Conservation (phyloP, 2,888 invertebrate genomes). For the Synanthedon tipuliformis region DNA sequence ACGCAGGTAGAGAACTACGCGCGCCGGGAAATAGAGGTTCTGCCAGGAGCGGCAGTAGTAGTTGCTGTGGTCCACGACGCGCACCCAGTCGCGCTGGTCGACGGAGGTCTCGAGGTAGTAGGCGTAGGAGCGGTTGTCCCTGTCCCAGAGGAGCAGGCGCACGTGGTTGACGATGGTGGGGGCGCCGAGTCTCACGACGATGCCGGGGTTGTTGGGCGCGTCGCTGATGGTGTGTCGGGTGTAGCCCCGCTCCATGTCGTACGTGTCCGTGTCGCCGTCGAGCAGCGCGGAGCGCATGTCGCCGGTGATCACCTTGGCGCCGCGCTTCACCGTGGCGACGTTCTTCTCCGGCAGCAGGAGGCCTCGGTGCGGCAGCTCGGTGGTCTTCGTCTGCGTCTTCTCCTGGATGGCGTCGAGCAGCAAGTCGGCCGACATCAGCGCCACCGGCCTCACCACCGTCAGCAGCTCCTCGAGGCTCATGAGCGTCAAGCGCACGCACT, state of each 20-base stretch:
- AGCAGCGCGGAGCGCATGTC: slow-evolving; percentile 90
- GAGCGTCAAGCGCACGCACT: slow-evolving; percentile 83
- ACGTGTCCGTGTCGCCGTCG: slow-evolving; percentile 87
- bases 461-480: slow-evolving; percentile 90
- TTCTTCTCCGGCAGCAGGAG: slow-evolving; percentile 88
- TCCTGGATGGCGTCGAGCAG: slow-evolving; percentile 95
- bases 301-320: slow-evolving; percentile 89
- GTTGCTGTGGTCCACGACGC: slow-evolving; percentile 90
- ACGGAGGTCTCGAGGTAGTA: slow-evolving; percentile 95
- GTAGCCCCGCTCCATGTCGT: slow-evolving; percentile 94
- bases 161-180: slow-evolving; percentile 94
- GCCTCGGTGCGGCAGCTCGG: slow-evolving; percentile 87
- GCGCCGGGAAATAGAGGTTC: slow-evolving; percentile 88
- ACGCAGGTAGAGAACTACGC: slow-evolving; percentile 87
- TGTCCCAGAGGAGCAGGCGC: slow-evolving; percentile 93
- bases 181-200: slow-evolving; percentile 85
- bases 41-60: slow-evolving; percentile 98
- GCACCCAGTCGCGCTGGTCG: slow-evolving; percentile 95
- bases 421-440: slow-evolving; percentile 87
- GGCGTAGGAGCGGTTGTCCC: slow-evolving; percentile 89
- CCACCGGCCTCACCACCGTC: slow-evolving; percentile 87
- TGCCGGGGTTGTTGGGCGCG: slow-evolving; percentile 78
- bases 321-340: slow-evolving; percentile 83
- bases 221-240: slow-evolving; percentile 89
- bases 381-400: slow-evolving; percentile 81